These are phyloP conservation scores for Drosophila ambigua DNA, from an alignment of 1,140 invertebrate genomes.

Conservation along the genomic window DNA sequence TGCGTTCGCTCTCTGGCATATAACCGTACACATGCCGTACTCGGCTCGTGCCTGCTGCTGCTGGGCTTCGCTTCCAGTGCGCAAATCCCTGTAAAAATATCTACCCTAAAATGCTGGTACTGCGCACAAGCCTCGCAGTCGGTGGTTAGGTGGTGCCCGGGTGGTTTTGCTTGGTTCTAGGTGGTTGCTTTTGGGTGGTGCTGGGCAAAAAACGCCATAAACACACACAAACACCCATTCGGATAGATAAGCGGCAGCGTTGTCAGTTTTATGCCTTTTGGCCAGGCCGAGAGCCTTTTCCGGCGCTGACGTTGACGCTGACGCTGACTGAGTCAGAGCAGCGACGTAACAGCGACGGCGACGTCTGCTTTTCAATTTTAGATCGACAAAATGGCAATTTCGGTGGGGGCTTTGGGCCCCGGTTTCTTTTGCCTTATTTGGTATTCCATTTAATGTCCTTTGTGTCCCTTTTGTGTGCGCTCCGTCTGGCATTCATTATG, in stretches of 20 bases:
- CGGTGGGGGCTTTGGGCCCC: slow-evolving; percentile 7
- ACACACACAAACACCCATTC: slow-evolving; percentile 49
- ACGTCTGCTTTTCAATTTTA: slow-evolving; percentile 68
- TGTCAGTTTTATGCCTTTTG: slow-evolving; percentile 31
- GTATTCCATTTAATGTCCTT: slow-evolving; percentile 74
- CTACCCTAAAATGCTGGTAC: slow-evolving; percentile 83
- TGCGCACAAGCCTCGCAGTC: slow-evolving; percentile 70
- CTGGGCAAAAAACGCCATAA: slow-evolving; percentile 72
- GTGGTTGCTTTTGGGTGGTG: slow-evolving; percentile 35
- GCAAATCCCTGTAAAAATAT: slow-evolving; percentile 83
- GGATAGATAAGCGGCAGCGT: slow-evolving; percentile 50
- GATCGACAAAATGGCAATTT: slow-evolving; percentile 59
- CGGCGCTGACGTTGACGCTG: slow-evolving; percentile 15
- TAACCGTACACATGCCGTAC: slow-evolving; percentile 50
- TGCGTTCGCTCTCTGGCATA: slow-evolving; percentile 50
- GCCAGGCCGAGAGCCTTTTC: background rate
- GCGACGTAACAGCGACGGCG: slow-evolving; percentile 2
- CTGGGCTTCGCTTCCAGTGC: slow-evolving; percentile 69
- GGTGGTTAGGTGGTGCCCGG: slow-evolving; percentile 52
- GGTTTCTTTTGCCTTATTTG: slow-evolving; percentile 35
- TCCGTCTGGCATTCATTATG: slow-evolving; percentile 55
- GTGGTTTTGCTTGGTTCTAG: slow-evolving; percentile 27
- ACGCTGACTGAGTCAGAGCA: slow-evolving; percentile 11
- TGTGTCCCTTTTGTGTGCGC: slow-evolving; percentile 48
- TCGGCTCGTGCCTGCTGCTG: slow-evolving; percentile 37